These are phyloP conservation scores for Patiria pectinifera DNA, from an alignment of 53 echinoderm and acorn worm species.

Conservation along the genomic window DNA sequence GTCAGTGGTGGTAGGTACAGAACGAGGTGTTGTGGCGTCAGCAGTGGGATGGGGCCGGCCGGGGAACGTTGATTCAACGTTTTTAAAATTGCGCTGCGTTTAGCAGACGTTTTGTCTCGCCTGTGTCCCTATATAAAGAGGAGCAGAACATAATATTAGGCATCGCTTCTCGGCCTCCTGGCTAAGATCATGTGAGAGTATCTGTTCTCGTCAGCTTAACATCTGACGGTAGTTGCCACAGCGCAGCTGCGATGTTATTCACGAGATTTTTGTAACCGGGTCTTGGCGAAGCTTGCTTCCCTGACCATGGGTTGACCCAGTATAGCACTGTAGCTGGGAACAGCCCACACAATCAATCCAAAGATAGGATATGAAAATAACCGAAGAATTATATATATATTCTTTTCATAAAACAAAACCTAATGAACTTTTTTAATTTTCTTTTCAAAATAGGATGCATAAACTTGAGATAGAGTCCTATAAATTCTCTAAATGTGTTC, in stretches of 20 bases:
- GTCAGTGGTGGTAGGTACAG: too few species aligned
- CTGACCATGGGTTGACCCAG: constrained; percentile 32
- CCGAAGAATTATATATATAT: too few species aligned
- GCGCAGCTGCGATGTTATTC: constrained; percentile 15
- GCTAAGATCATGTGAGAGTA: constrained; percentile 29
- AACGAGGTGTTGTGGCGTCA: too few species aligned
- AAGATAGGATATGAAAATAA: background rate
- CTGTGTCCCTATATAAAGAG: constrained; percentile 3
- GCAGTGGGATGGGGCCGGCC: too few species aligned
- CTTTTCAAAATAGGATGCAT: too few species aligned
- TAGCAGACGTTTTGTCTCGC: background rate
- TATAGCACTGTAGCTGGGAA: constrained; percentile 32
- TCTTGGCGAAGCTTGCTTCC: constrained; percentile 40
- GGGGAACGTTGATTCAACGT: background rate
- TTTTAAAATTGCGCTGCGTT: background rate
- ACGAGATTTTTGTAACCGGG: constrained; percentile 3
- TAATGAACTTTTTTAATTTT: too few species aligned
- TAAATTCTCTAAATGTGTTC: too few species aligned
- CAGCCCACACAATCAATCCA: constrained; percentile 19
- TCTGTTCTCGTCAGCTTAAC: constrained; percentile 43
- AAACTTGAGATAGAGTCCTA: too few species aligned
- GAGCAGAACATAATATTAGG: background rate
- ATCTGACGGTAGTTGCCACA: constrained; percentile 30
- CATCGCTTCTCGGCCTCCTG: constrained; percentile 41
- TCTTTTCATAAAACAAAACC: too few species aligned